Evolutionary conservation across 2,113 vertebrate genomes (phyloP).

Genomic region (Maccullochella peelii): DNA sequence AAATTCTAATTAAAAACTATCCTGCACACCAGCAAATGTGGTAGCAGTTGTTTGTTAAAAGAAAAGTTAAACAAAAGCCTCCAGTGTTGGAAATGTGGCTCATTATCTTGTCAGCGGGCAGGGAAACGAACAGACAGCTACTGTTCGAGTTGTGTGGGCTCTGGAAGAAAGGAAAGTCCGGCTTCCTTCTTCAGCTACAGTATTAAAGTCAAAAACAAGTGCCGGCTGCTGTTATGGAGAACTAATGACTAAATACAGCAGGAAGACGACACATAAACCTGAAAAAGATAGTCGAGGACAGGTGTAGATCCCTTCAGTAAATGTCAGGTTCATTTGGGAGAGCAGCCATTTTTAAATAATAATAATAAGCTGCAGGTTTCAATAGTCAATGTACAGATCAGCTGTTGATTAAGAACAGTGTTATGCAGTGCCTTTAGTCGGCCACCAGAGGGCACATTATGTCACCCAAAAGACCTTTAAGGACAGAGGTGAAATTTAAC

Average conservation of each 20-base stretch:
- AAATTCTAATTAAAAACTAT: neutral
- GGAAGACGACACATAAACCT: neutral
- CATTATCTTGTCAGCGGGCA: conserved; percentile 66
- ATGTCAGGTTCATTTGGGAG: too few species aligned
- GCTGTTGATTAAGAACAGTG: neutral
- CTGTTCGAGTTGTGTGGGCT: conserved; percentile 22
- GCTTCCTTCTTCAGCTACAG: conserved; percentile 13
- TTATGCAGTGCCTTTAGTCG: neutral
- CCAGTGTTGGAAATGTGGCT: conserved; percentile 48
- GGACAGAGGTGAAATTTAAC: neutral
- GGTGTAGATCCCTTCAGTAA: neutral
- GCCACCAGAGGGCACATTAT: conserved; percentile 45
- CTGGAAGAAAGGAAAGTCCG: conserved; percentile 2
- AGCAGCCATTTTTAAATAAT: too few species aligned
- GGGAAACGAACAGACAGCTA: conserved; percentile 21
- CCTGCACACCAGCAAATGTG: neutral
- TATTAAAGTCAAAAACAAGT: neutral
- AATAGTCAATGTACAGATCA: neutral
- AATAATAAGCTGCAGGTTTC: neutral
- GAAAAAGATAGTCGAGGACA: neutral
- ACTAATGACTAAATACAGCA: neutral
- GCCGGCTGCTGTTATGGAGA: neutral
- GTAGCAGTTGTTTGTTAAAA: conserved; percentile 47
- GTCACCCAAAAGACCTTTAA: neutral
- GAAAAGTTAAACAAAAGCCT: conserved; percentile 55